Evolutionary conservation across 2,888 invertebrate species (phyloP).

Genomic region (Luffia ferchaultella): DNA sequence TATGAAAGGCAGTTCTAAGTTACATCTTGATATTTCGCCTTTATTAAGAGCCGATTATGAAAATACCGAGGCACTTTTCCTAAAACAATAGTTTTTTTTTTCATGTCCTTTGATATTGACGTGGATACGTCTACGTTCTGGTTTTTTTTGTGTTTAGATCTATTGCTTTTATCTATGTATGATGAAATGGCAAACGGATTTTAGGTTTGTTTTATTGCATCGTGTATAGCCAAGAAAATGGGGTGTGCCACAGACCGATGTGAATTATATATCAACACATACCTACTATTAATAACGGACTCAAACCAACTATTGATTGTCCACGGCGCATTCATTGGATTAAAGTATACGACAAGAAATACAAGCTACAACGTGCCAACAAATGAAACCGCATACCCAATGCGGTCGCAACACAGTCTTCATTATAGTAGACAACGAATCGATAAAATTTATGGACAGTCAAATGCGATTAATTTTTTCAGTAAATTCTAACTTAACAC

Average conservation of each 20-base stretch:
- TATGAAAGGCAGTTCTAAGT: slow-evolving; percentile 48
- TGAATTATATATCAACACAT: too few relatives aligned
- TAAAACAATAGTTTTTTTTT: slow-evolving; percentile 24
- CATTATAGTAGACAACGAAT: slow-evolving; percentile 19
- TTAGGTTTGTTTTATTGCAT: too few relatives aligned
- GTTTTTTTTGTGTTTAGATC: too few relatives aligned
- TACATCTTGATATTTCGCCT: slow-evolving; percentile 34
- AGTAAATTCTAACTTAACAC: slow-evolving; percentile 25
- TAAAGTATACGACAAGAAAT: too few relatives aligned
- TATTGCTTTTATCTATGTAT: too few relatives aligned
- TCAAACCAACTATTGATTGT: too few relatives aligned
- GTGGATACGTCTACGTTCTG: too few relatives aligned
- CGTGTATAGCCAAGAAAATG: background rate
- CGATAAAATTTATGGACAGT: slow-evolving; percentile 26
- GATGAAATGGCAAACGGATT: too few relatives aligned
- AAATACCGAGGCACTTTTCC: slow-evolving; percentile 48
- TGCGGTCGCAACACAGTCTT: slow-evolving; percentile 15
- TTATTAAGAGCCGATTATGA: slow-evolving; percentile 32
- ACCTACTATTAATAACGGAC: too few relatives aligned
- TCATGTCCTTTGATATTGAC: background rate
- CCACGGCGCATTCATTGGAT: too few relatives aligned
- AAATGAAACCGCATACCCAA: slow-evolving; percentile 20
- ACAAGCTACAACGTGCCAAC: background rate
- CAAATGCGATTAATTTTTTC: slow-evolving; percentile 29
- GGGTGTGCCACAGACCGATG: background rate